Percentiles rank a stretch among this genome's conserved stretches.
These are phyloP conservation scores for Albula goreensis DNA, from an alignment of 2,113 vertebrate genomes.

Conservation along the genomic window DNA sequence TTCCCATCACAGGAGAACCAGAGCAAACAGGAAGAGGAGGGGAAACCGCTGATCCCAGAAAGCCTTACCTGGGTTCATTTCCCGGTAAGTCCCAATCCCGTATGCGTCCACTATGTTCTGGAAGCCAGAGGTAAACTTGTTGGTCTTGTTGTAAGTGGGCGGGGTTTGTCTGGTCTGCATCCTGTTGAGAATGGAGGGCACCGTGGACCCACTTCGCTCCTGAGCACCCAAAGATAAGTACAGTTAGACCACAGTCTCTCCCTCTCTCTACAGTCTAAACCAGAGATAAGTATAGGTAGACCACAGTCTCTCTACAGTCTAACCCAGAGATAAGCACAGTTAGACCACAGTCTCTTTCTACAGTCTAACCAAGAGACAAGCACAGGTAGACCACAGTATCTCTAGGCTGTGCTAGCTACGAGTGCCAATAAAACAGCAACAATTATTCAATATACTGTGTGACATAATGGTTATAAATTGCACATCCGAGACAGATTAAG, in stretches of 20 bases:
- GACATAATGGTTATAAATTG: too few relatives aligned
- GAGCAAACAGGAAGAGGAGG: too few relatives aligned
- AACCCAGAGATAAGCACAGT: background rate
- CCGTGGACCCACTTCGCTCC: slow-evolving; percentile 89
- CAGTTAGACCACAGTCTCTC: background rate
- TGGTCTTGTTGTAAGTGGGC: slow-evolving; percentile 95
- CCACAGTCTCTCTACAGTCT: background rate
- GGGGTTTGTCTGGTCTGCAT: slow-evolving; percentile 87
- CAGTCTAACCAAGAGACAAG: background rate
- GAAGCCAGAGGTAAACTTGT: slow-evolving; percentile 95
- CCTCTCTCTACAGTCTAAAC: background rate
- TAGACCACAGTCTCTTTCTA: background rate
- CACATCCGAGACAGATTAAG: too few relatives aligned
- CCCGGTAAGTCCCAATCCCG: slow-evolving; percentile 89
- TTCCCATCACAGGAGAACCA: too few relatives aligned
- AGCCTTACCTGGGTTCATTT: slow-evolving; percentile 89
- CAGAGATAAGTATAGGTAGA: background rate
- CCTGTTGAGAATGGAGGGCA: slow-evolving; percentile 87
- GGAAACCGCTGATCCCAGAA: background rate
- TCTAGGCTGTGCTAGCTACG: background rate
- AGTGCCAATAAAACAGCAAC: too few relatives aligned
- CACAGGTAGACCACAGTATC: background rate
- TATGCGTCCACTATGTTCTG: slow-evolving; percentile 96
- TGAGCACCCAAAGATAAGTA: slow-evolving; percentile 51
- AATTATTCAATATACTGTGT: too few relatives aligned